A percentile compares a stretch with the other conserved stretches of the same genome.
These are phyloP conservation scores for Parnassius smintheus DNA, from an alignment of 2,888 invertebrate genomes.

Conservation along the genomic window DNA sequence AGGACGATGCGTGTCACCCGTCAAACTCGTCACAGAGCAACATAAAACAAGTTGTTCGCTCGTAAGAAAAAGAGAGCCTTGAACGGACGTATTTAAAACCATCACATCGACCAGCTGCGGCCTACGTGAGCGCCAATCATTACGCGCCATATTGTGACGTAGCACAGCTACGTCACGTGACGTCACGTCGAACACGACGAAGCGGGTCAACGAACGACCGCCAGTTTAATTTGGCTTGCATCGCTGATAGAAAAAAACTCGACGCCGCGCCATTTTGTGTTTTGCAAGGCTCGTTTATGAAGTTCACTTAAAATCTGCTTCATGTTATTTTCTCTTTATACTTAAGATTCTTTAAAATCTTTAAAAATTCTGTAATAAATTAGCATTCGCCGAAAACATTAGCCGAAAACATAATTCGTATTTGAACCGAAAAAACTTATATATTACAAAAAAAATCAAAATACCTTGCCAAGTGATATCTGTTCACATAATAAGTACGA, in stretches of 20 bases:
- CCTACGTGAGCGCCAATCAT: conserved; percentile 39
- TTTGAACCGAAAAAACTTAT: background rate
- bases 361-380: too few species aligned
- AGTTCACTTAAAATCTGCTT: too few species aligned
- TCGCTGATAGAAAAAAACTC: conserved; percentile 48
- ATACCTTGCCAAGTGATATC: conserved; percentile 37
- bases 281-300: conserved; percentile 26
- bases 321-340: too few species aligned
- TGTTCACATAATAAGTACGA: conserved; percentile 66
- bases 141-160: conserved; percentile 53
- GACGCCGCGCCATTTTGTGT: conserved; percentile 63
- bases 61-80: conserved; percentile 40
- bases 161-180: conserved; percentile 57
- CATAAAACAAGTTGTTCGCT: conserved; percentile 32
- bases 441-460: conserved; percentile 10
- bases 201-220: conserved; percentile 73
- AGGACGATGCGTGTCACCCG: conserved; percentile 4
- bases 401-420: background rate
- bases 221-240: conserved; percentile 72
- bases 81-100: conserved; percentile 37
- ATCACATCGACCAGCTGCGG: conserved; percentile 38
- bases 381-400: too few species aligned
- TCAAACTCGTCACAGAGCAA: conserved; percentile 7
- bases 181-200: conserved; percentile 47
- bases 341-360: too few species aligned